Conservation (phyloP, 2,797 vertebrate genomes). For the Pangasius djambal region DNA sequence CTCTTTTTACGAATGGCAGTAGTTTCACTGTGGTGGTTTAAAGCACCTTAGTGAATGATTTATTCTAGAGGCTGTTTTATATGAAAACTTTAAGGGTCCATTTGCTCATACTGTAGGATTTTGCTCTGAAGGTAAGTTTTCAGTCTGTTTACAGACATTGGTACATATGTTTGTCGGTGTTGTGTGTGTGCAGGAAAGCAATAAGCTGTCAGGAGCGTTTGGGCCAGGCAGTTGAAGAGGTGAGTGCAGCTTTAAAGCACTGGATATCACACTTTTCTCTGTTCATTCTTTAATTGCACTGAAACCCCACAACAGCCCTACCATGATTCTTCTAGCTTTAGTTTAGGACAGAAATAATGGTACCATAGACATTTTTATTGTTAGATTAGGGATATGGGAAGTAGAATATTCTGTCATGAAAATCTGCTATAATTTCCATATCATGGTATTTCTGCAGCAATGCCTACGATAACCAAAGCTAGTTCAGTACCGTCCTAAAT, state of each 20-base stretch:
- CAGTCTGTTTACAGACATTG: not conserved
- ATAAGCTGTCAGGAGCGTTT: conserved; percentile 83
- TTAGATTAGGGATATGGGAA: not conserved
- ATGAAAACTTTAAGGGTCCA: not conserved
- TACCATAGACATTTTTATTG: not conserved
- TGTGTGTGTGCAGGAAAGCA: conserved; percentile 77
- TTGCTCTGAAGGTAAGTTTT: not conserved
- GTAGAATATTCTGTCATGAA: not conserved
- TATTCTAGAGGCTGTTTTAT: not conserved
- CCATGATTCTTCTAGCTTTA: not conserved
- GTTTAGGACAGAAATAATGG: not conserved
- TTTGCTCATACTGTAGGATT: not conserved
- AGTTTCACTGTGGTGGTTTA: not conserved
- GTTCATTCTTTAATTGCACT: not conserved
- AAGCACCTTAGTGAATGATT: not conserved
- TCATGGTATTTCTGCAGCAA: not conserved
- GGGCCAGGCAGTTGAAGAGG: conserved; percentile 83
- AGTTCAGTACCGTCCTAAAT: not conserved
- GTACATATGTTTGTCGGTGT: conserved; percentile 11
- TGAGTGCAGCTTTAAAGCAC: conserved; percentile 59
- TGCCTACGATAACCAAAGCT: not conserved
- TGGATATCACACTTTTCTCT: not conserved
- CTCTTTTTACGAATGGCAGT: not conserved
- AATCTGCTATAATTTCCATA: not conserved
- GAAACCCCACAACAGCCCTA: not conserved